phyloP scores from a whole-genome alignment of 2,888 invertebrate genomes.

The Agrilus mali region DNA sequence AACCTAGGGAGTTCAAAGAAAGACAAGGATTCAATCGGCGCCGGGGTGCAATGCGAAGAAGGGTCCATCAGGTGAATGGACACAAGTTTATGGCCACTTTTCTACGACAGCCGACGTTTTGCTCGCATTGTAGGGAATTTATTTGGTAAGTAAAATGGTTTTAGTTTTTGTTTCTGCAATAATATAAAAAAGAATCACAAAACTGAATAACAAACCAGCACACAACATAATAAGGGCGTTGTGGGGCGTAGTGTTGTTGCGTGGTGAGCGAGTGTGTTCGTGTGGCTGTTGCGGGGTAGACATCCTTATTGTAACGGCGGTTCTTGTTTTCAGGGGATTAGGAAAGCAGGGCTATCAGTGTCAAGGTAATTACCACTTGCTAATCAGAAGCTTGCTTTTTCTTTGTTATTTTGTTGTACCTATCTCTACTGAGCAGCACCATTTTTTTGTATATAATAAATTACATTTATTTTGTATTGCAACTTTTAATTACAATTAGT shows the following conservation, averaged over 20 bases:
- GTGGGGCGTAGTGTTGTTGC: constrained; percentile 3
- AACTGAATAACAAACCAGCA: background rate
- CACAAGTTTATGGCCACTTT: constrained; percentile 99
- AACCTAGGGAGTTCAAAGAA: constrained; percentile 87
- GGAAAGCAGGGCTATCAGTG: constrained; percentile 97
- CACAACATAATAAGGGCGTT: background rate
- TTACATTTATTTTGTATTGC: background rate
- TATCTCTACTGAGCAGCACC: background rate
- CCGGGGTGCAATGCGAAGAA: constrained; percentile 93
- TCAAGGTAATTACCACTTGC: constrained; percentile 57
- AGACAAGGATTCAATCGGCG: constrained; percentile 89
- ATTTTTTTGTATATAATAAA: background rate
- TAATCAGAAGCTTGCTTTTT: background rate
- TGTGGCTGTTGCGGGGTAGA: constrained; percentile 11
- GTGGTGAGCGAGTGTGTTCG: constrained; percentile 6
- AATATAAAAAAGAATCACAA: background rate
- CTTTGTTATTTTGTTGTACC: constrained; percentile 5
- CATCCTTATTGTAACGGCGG: constrained; percentile 18
- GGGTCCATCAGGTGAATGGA: constrained; percentile 95
- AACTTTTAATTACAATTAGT: background rate
- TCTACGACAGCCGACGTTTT: constrained; percentile 97
- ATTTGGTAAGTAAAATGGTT: constrained; percentile 66
- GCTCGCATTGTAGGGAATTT: constrained; percentile 98
- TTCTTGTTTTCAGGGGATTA: constrained; percentile 69
- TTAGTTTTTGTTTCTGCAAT: constrained; percentile 4